Evolutionary conservation across 2,113 vertebrate genomes (phyloP), one percentile per base, ranked within the genome.

Genomic region (Microtus ochrogaster): DNA sequence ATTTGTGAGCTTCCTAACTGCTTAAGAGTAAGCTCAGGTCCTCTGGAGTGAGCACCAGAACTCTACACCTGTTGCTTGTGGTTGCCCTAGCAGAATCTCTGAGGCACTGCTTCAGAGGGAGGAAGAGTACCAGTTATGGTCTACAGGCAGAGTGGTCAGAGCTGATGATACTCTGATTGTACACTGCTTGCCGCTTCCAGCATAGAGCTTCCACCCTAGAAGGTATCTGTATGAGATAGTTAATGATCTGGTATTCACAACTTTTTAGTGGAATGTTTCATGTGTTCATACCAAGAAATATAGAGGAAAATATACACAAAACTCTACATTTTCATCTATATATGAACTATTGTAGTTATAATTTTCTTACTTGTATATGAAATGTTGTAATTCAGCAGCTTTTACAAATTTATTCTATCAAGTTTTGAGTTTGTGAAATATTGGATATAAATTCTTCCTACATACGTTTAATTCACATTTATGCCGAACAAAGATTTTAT

Each of bases 161-260:
- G 21, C 17, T 17, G 28, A n/a, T 70, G n/a, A 6, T 10, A 13
- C 76, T 78, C 30, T 76, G 24, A 36, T 0, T 49, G 22, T 73
- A 4, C 30, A 58, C 72, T 55, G 11, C 5, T 61, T 21, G 7
- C 49, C 8, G 65, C 72, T 33, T 39, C 3, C 14, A 52, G 4
- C 4, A 8, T 44, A 3, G 4, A 47, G 7, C 13, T 3, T 49
- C 33, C 2, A 33, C 0, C 3, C 41, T 47, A 21, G 0, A 41
- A 33, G 1, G 39, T 19, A 65, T 9, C n/a, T 44, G 16, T 12
- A 2, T 77, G 11, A 73, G 24, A 8, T 11, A 63, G 21, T 94
- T 33, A n/a, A 55, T 55, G 21, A 36, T 74, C 52, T 39, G 21
- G 21, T 30, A 22, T 47, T 68, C 22, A 26, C 17, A 12, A 33